Percentiles rank a stretch among this genome's conserved stretches.
Conservation (phyloP, 1,140 invertebrate genomes). For the Plodia interpunctella region DNA sequence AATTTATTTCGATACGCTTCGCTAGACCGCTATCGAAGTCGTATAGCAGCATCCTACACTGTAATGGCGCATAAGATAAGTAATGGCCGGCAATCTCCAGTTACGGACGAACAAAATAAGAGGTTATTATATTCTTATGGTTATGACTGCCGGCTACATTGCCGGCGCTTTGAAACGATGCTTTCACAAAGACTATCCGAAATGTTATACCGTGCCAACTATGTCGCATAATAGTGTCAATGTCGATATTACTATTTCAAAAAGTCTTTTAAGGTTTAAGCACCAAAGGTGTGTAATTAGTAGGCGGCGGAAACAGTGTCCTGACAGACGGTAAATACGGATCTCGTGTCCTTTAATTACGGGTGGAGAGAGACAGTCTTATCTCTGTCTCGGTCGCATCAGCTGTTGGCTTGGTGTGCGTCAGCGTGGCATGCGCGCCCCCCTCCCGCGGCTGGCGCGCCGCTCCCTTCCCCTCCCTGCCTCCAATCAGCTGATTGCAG, state of each 20-base stretch:
- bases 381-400: conserved; percentile 14
- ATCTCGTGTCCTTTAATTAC: conserved; percentile 18
- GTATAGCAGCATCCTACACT: not conserved
- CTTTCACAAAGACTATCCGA: not conserved
- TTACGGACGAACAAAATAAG: conserved; percentile 2
- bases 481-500: conserved; percentile 62
- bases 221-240: not conserved
- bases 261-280: not conserved
- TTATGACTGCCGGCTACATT: conserved; percentile 5
- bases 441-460: not conserved
- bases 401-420: conserved; percentile 20
- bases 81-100: conserved; percentile 1
- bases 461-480: conserved; percentile 12
- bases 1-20: not conserved
- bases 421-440: conserved; percentile 15
- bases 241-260: not conserved
- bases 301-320: not conserved
- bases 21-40: not conserved
- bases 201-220: not conserved
- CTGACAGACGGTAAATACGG: conserved; percentile 3
- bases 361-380: not conserved
- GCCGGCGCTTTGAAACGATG: not conserved
- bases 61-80: conserved; percentile 6
- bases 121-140: conserved; percentile 6
- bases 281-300: not conserved